These are phyloP conservation scores for Portevinia maculata DNA, from an alignment of 2,888 invertebrate species.

Conservation along the genomic window DNA sequence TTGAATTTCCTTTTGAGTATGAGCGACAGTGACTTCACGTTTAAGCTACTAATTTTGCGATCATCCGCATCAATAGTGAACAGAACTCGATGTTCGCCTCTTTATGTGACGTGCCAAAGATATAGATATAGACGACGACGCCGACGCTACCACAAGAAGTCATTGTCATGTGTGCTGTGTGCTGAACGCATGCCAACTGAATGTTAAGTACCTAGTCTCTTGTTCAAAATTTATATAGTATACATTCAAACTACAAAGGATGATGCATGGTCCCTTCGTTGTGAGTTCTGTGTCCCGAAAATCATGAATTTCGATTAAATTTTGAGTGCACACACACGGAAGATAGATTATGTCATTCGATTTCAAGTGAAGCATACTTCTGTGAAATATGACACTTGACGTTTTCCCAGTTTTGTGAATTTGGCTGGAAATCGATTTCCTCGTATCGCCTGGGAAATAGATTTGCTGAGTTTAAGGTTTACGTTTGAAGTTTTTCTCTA, in stretches of 20 bases:
- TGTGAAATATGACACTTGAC: slow-evolving; percentile 8
- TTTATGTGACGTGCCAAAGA: too few relatives aligned
- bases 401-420: slow-evolving; percentile 1
- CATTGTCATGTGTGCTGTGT: neutral
- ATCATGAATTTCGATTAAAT: slow-evolving; percentile 2
- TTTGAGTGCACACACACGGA: neutral
- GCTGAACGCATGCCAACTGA: neutral
- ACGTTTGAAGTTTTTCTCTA: too few relatives aligned
- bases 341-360: slow-evolving; percentile 1
- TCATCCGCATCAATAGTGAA: too few relatives aligned
- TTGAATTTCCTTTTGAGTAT: too few relatives aligned
- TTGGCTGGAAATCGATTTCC: slow-evolving; percentile 2
- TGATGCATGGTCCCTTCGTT: too few relatives aligned
- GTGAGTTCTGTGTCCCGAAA: slow-evolving; percentile 2
- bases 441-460: neutral
- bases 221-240: too few relatives aligned
- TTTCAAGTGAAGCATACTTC: slow-evolving; percentile 13
- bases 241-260: slow-evolving; percentile 7
- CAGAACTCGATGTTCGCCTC: neutral
- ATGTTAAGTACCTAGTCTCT: slow-evolving; percentile 8
- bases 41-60: too few relatives aligned
- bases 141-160: too few relatives aligned
- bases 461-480: neutral
- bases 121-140: too few relatives aligned
- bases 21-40: too few relatives aligned